Base-by-base conservation (phyloP, 1,140 invertebrate genomes). In the Tetramorium alpestre region DNA sequence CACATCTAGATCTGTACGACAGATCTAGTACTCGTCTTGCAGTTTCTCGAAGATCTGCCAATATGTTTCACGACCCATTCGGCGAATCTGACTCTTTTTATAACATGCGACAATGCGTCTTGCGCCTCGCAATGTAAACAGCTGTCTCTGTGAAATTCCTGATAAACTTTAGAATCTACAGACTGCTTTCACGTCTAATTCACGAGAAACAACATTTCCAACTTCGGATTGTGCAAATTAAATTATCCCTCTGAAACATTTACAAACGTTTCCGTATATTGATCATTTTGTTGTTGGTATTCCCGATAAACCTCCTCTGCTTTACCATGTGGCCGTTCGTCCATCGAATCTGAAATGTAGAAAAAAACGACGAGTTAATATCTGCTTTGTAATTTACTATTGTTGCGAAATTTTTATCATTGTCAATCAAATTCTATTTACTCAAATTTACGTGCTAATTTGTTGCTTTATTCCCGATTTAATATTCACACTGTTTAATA, bases 261-360 rank as follows among this genome's bases (percentile, higher is more conserved):
- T 93, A 91, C 86, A 92, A 92, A 77, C 89, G 82, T 94, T 94
- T 88, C 87, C 93, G 90, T 93, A 94, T 94, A 91, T 94, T 94
- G 89, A 94, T 94, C 94, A 94, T 94, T 88, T 94, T 93, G 89
- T 94, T 94, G 28, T 94, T 94, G 51, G 94, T 94, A 65, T 94
- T 94, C 4, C 93, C 94, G 82, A 94, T 94, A 81, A 94, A 94
- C 80, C 93, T 87, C 89, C 93, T 93, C 91, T 94, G 94, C 91
- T 94, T 94, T 91, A 94, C 92, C 93, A 94, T 94, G 87, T 93
- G 93, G 70, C 93, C 93, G 38, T 88, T 87, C 86, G 90, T 87
- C 90, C 91, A 94, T 87, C 93, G 92, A 93, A 93, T 89, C 94
- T 94, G 88, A 73, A 80, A 65, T 25, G 10, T 41, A 13, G 28